A percentile compares a stretch with the other conserved stretches of the same genome.
phyloP scores from a whole-genome alignment of 2,888 invertebrate species.

The Apamea epomidion region DNA sequence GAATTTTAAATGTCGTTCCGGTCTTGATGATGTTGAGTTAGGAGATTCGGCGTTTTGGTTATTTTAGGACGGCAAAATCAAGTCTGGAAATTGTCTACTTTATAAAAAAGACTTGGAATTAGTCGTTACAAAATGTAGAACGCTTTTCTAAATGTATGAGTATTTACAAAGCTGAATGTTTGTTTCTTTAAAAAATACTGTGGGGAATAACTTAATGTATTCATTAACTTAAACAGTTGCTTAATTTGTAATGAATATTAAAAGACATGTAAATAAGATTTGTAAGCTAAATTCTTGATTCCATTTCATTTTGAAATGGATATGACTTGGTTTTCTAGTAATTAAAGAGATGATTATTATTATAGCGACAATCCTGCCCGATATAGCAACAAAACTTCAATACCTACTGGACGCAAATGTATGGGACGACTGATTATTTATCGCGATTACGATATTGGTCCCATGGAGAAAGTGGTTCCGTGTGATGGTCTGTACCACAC shows the following conservation, averaged over 20 bases:
- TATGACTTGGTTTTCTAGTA: not conserved
- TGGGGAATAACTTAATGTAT: slow-evolving; percentile 8
- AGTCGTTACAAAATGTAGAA: slow-evolving; percentile 42
- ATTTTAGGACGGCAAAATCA: slow-evolving; percentile 12
- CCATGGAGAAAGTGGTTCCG: not conserved
- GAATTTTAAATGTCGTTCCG: slow-evolving; percentile 57
- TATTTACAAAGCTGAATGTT: slow-evolving; percentile 12
- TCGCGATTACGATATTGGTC: not conserved
- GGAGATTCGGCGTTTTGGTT: slow-evolving; percentile 34
- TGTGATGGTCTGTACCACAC: not conserved
- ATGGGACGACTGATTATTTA: not conserved
- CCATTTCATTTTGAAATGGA: not conserved
- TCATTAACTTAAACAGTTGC: slow-evolving; percentile 5
- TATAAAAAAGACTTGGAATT: slow-evolving; percentile 25
- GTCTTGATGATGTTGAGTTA: slow-evolving; percentile 42
- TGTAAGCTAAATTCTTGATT: slow-evolving; percentile 1
- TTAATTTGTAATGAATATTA: slow-evolving; percentile 34
- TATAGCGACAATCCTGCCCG: not conserved
- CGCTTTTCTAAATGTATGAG: slow-evolving; percentile 25
- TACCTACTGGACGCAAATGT: not conserved
- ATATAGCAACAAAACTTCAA: not conserved
- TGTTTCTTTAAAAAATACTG: not conserved
- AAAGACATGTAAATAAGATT: not conserved
- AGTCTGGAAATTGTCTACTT: slow-evolving; percentile 33
- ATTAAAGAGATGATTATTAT: not conserved